These are phyloP conservation scores for Litoditis marina DNA, from an alignment of 2,888 invertebrate species.

Conservation along the genomic window DNA sequence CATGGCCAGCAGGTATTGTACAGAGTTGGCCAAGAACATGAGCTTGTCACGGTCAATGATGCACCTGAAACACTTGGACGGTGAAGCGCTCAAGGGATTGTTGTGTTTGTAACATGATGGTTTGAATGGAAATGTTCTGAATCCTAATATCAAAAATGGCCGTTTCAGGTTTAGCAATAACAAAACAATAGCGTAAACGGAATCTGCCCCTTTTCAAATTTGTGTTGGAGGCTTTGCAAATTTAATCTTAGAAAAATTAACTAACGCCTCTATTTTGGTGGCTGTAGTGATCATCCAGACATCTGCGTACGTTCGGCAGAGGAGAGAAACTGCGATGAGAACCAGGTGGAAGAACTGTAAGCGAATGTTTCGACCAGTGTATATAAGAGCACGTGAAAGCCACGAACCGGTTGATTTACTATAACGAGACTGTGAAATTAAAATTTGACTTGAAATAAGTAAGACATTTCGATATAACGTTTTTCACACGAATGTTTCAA, in stretches of 20 bases:
- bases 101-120: too few relatives aligned
- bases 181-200: too few relatives aligned
- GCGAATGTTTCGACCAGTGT: too few relatives aligned
- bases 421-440: too few relatives aligned
- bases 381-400: too few relatives aligned
- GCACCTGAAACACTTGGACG: constrained; percentile 70
- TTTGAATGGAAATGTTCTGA: too few relatives aligned
- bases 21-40: constrained; percentile 75
- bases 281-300: constrained; percentile 94
- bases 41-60: constrained; percentile 82
- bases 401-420: too few relatives aligned
- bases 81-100: not conserved
- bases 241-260: constrained; percentile 8
- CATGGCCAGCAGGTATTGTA: constrained; percentile 79
- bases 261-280: constrained; percentile 82
- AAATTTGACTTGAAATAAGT: not conserved
- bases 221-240: too few relatives aligned
- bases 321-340: constrained; percentile 73
- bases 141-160: too few relatives aligned
- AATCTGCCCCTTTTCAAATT: too few relatives aligned
- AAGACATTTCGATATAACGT: not conserved
- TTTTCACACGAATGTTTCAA: not conserved
- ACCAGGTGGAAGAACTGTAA: constrained; percentile 52
- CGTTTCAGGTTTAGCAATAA: too few relatives aligned
- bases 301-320: constrained; percentile 88